Evolutionary conservation across 2,113 vertebrate genomes (phyloP), one percentile per base, ranked within the genome.

Genomic region (Meles meles): DNA sequence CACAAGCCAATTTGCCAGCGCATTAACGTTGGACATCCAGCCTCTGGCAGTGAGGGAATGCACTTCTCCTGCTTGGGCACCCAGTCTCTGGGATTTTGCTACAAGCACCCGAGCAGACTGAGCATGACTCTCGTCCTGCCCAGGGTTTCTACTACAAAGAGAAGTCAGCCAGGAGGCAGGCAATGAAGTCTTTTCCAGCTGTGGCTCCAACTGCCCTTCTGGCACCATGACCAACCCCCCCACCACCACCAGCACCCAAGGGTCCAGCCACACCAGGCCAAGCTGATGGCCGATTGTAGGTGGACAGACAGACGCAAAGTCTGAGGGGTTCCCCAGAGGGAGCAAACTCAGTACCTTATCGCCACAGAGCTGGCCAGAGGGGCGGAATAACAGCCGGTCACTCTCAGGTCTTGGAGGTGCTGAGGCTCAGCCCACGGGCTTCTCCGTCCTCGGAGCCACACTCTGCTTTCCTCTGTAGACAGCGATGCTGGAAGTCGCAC

Each of bases 401-500:
- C 8, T 3, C 0, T 44, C 47, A 42, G 49, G 20, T 55, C 63
- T 29, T 7, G 47, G 27, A 42, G n/a, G 20, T 31, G 37, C 27
- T 31, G 8, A 52, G 6, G 10, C 65, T 34, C 29, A 17, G n/a
- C 29, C 6, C 12, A 1, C 0, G 15, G 65, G 49, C 49, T 23
- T 27, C 17, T 23, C 47, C 1, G 39, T 44, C 20, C 63, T 42
- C 23, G 13, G 21, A 21, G 74, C 2, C 0, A 7, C 1, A 9
- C 55, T 49, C 67, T 7, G 25, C 23, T 59, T 34, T 18, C 47
- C 15, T 3, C n/a, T 1, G 5, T 1, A 20, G n/a, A 4, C 27
- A 27, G 25, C 2, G 2, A 15, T 11, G 52, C 39, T 11, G 2
- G 11, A n/a, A 12, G 82, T 14, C 20, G 4, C 0, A 2, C 0